phyloP scores from a whole-genome alignment of 2,888 invertebrate genomes.

The Drosophila nigritarsus region DNA sequence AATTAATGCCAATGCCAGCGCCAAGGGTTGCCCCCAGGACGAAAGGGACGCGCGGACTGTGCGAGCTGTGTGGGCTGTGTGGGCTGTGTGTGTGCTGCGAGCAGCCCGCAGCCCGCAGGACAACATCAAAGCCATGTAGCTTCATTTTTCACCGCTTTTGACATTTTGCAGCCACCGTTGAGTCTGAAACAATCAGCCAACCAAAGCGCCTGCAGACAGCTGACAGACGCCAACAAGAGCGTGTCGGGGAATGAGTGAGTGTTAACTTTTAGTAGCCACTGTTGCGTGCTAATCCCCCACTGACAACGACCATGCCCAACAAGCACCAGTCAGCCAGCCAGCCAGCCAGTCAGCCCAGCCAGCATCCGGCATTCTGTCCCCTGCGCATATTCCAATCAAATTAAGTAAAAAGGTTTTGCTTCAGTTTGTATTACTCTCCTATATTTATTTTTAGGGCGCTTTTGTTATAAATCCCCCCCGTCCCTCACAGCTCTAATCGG shows the following conservation, averaged over 20 bases:
- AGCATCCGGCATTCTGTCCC: conserved; percentile 25
- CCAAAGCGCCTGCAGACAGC: conserved; percentile 76
- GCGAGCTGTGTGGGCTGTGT: neutral
- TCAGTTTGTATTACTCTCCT: conserved; percentile 11
- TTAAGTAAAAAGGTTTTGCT: conserved; percentile 75
- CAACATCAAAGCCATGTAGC: conserved; percentile 73
- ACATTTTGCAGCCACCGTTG: conserved; percentile 73
- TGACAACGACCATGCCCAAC: conserved; percentile 34
- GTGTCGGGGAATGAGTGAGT: conserved; percentile 7
- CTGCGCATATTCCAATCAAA: conserved; percentile 77
- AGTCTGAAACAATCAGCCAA: conserved; percentile 77
- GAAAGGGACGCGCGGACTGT: conserved; percentile 2
- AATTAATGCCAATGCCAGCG: conserved; percentile 64
- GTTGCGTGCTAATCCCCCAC: conserved; percentile 65
- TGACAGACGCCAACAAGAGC: conserved; percentile 57
- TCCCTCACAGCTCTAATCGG: conserved; percentile 1
- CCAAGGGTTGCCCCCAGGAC: conserved; percentile 51
- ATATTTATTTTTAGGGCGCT: neutral
- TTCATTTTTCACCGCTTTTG: conserved; percentile 81
- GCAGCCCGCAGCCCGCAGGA: conserved; percentile 38
- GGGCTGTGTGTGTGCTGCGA: neutral
- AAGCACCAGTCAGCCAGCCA: neutral
- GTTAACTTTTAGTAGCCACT: conserved; percentile 53
- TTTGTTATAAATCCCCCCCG: neutral
- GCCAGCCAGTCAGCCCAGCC: conserved; percentile 4